Evolutionary conservation across 2,888 invertebrate species (phyloP).

Genomic region (Clepsis dumicolana): DNA sequence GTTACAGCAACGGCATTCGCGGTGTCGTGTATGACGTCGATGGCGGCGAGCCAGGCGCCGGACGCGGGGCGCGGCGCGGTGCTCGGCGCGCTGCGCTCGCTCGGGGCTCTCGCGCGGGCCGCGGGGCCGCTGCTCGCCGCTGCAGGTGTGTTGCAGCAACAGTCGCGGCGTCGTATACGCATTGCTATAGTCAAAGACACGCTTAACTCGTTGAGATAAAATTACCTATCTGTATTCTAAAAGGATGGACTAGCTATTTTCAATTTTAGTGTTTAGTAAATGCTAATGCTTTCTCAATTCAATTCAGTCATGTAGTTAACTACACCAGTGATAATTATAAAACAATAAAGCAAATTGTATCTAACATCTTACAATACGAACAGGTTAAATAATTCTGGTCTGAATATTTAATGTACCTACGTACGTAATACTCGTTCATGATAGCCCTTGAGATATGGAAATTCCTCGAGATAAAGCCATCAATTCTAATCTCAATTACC

Average conservation of each 20-base stretch:
- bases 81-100: conserved; percentile 96
- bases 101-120: conserved; percentile 97
- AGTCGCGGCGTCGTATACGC: background rate
- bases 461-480: background rate
- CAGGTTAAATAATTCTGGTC: no score
- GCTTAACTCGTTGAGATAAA: no score
- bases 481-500: background rate
- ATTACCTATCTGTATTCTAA: no score
- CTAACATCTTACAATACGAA: no score
- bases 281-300: no score
- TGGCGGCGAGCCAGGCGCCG: conserved; percentile 93
- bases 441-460: background rate
- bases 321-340: no score
- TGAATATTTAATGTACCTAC: no score
- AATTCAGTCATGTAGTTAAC: no score
- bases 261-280: no score
- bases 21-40: conserved; percentile 97
- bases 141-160: conserved; percentile 83
- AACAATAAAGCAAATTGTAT: no score
- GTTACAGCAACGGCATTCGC: conserved; percentile 93
- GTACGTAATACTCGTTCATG: background rate
- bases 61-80: conserved; percentile 95
- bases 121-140: conserved; percentile 96
- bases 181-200: no score
- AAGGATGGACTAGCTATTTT: no score